These are phyloP conservation scores for Cyphomyrus plagiostoma DNA, from an alignment of 2,113 vertebrate genomes.

Conservation along the genomic window DNA sequence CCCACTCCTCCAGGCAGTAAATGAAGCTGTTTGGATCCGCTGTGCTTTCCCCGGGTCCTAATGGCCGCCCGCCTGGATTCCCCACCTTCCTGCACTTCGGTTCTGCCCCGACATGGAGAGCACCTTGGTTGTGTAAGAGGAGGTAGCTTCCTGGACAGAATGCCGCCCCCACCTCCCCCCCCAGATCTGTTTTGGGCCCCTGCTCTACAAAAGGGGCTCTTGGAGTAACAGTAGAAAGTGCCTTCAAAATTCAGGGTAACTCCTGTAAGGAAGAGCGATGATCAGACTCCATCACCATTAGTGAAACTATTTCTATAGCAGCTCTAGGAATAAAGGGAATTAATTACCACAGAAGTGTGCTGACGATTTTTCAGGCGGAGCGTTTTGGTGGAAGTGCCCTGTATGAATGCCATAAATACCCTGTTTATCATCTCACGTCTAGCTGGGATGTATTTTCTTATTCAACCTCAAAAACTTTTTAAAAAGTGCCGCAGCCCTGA, in stretches of 20 bases:
- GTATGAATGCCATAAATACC: neutral
- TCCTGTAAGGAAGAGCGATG: neutral
- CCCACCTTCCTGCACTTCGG: neutral
- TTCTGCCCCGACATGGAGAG: neutral
- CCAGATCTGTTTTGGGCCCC: neutral
- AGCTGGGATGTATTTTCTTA: neutral
- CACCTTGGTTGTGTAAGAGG: neutral
- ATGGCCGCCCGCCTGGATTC: neutral
- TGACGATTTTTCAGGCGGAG: neutral
- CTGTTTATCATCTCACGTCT: neutral
- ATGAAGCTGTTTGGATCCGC: slow-evolving; percentile 53
- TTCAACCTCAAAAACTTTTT: neutral
- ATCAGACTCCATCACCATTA: neutral
- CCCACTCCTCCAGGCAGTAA: slow-evolving; percentile 53
- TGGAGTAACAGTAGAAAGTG: neutral
- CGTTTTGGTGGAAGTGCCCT: neutral
- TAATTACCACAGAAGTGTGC: neutral
- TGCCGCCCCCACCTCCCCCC: neutral
- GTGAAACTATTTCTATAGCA: neutral
- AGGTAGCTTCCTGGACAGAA: neutral
- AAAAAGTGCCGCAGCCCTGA: neutral
- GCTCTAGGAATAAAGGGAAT: neutral
- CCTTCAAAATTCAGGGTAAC: neutral
- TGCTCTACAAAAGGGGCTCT: neutral
- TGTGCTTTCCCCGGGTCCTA: slow-evolving; percentile 41